Percentiles rank a stretch among this genome's conserved stretches.
Evolutionary conservation across 2,888 invertebrate genomes (phyloP).

Genomic region (Palloptera scutellata): DNA sequence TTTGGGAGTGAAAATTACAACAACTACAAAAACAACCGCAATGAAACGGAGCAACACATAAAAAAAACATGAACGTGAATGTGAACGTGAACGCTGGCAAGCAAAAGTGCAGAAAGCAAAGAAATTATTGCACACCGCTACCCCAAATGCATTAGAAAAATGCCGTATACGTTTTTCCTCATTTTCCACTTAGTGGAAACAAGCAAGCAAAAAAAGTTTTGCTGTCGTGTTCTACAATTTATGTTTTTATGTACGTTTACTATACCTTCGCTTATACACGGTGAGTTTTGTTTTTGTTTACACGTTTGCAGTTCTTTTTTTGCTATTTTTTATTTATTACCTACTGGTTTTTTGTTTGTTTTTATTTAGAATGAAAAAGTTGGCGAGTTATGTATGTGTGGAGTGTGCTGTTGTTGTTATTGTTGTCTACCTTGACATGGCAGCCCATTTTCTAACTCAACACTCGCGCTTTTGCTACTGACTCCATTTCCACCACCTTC

Average conservation of each 20-base stretch:
- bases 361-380: constrained; percentile 25
- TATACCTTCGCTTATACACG: not conserved
- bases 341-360: constrained; percentile 1
- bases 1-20: not conserved
- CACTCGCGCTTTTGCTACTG: not conserved
- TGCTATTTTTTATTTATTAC: constrained; percentile 7
- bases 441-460: constrained; percentile 31
- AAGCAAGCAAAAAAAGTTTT: not conserved
- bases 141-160: not conserved
- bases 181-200: too few species aligned
- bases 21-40: not conserved
- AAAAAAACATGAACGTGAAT: not conserved
- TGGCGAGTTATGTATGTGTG: constrained; percentile 8
- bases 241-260: constrained; percentile 23
- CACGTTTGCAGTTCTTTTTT: not conserved
- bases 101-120: not conserved
- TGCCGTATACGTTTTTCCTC: not conserved
- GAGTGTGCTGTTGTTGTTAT: constrained; percentile 6
- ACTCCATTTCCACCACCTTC: not conserved
- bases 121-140: not conserved
- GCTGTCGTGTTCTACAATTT: constrained; percentile 32
- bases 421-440: constrained; percentile 31
- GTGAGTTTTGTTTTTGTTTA: constrained; percentile 11
- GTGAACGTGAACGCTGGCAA: not conserved
- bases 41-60: not conserved